Percentiles rank a stretch among this genome's conserved stretches.
Conservation (phyloP, 2,113 vertebrate species). For the Coptodon rendalli region DNA sequence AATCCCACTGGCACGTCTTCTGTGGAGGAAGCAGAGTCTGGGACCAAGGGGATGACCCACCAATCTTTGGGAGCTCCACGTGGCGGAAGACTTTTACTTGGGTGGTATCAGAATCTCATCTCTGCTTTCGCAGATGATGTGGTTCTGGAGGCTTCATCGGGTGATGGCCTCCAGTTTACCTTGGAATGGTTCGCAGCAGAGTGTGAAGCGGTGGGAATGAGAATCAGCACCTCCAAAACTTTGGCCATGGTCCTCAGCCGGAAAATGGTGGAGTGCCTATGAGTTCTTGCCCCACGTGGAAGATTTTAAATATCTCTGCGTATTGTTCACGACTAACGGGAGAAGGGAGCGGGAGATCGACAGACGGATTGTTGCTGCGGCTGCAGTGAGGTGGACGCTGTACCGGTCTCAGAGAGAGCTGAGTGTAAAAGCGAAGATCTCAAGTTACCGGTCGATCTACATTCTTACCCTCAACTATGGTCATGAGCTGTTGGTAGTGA, state of each 20-base stretch:
- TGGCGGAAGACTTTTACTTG: neutral
- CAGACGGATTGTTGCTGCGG: neutral
- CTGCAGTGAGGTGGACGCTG: neutral
- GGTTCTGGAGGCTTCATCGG: neutral
- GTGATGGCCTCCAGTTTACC: neutral
- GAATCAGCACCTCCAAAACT: neutral
- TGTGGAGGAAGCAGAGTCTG: neutral
- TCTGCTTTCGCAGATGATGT: neutral
- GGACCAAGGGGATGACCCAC: neutral
- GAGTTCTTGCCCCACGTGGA: neutral
- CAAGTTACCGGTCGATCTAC: neutral
- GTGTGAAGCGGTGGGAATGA: neutral
- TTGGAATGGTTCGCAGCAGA: neutral
- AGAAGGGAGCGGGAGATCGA: rapidly evolving
- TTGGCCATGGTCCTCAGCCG: neutral
- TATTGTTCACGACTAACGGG: rapidly evolving
- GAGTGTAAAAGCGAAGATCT: neutral
- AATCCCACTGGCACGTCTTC: neutral
- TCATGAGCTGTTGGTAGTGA: neutral
- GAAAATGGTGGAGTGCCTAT: neutral
- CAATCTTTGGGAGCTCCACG: neutral
- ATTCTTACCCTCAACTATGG: neutral
- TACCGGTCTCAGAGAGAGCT: neutral
- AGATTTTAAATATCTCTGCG: rapidly evolving
- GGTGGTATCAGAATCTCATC: neutral